phyloP scores from a whole-genome alignment of 2,113 vertebrate species.

The Neoarius graeffei region DNA sequence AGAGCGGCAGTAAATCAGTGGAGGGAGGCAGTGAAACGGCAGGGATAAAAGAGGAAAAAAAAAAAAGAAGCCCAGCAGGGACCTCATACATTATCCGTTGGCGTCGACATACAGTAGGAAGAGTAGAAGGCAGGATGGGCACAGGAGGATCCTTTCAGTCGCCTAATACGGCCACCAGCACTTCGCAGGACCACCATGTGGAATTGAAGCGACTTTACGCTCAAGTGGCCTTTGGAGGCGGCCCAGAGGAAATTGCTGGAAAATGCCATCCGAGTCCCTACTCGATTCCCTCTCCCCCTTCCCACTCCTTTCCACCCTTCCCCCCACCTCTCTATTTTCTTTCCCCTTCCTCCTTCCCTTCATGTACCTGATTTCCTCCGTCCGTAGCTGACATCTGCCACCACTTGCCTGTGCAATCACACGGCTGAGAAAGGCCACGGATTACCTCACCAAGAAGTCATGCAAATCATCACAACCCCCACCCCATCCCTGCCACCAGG shows the following conservation, averaged over 20 bases:
- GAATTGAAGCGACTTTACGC: constrained; percentile 36
- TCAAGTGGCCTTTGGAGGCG: constrained; percentile 38
- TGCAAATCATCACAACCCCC: constrained; percentile 39
- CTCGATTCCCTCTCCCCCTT: not conserved
- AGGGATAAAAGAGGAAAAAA: constrained; percentile 30
- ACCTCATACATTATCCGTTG: constrained; percentile 55
- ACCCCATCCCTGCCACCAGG: not conserved
- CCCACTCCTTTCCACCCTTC: constrained; percentile 9
- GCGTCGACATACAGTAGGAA: constrained; percentile 53
- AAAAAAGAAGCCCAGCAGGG: constrained; percentile 46
- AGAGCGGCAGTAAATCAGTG: constrained; percentile 52
- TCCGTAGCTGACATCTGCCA: constrained; percentile 54
- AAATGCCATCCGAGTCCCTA: constrained; percentile 26
- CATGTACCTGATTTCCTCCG: constrained; percentile 36
- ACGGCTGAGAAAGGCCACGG: constrained; percentile 46
- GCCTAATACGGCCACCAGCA: constrained; percentile 63
- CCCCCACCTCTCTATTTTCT: constrained; percentile 26
- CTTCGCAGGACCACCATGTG: constrained; percentile 44
- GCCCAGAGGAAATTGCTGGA: constrained; percentile 38
- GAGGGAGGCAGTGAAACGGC: constrained; percentile 49
- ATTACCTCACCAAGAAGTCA: constrained; percentile 51
- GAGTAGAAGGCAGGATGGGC: constrained; percentile 31
- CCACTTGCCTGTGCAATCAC: constrained; percentile 42
- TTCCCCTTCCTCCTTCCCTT: constrained; percentile 1
- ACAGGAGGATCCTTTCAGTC: constrained; percentile 46